Base-by-base conservation (phyloP, 2,888 invertebrate species). In the Pantelozetes paolii region DNA sequence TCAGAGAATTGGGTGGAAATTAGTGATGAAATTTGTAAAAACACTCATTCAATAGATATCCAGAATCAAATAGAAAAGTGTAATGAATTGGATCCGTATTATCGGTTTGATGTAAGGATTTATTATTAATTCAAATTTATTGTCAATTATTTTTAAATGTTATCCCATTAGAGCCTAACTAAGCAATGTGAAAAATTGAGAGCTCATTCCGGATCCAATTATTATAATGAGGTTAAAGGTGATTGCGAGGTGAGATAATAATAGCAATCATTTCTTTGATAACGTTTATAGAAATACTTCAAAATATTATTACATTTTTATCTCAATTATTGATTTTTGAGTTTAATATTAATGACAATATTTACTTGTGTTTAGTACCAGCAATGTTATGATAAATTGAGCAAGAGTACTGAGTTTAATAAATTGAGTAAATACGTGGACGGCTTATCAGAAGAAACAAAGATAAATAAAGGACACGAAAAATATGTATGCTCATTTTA, bases 71-170 rank as follows among this genome's bases (percentile, higher is more conserved):
- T 62, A 8, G 30, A 62, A 30, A 28, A 62, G 26, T 62, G 62
- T 32, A 11, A 62, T 32, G 11, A 62, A 62, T 62, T 62, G 26
- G 62, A 62, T n/a, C 30, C 32, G 20, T 62, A 62, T 62, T 62
- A 62, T 18, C 8, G 30, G 18, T 18, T 30, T 32, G 62, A 62
- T 62, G 62, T 62, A 18, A 30, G 32, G n/a, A n/a, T n/a, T n/a
- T n/a, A n/a, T n/a, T n/a, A n/a, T n/a, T n/a, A n/a, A n/a, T n/a
- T n/a, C n/a, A n/a, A n/a, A n/a, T n/a, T n/a, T n/a, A n/a, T n/a
- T n/a, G n/a, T n/a, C n/a, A n/a, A n/a, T n/a, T n/a, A n/a, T n/a
- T n/a, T n/a, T n/a, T n/a, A n/a, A n/a, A n/a, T n/a, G n/a, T n/a
- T n/a, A n/a, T n/a, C n/a, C n/a, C n/a, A n/a, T n/a, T n/a, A n/a